Conservation (phyloP, 1,140 invertebrate genomes). For the Solenopsis fugax region DNA sequence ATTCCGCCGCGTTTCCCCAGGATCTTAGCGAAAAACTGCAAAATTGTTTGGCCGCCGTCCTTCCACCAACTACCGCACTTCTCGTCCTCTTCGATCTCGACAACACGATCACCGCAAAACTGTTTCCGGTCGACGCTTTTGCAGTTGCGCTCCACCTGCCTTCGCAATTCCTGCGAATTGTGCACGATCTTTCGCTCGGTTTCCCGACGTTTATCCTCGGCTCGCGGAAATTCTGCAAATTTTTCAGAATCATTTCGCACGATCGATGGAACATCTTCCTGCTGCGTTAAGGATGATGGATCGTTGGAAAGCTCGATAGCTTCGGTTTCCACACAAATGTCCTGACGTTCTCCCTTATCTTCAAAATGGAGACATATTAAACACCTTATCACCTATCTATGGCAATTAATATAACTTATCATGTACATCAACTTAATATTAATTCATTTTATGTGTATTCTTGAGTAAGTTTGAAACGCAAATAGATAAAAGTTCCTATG, state of each 20-base stretch:
- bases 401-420: not conserved
- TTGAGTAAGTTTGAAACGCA: not conserved
- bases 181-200: not conserved
- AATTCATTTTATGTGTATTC: not conserved
- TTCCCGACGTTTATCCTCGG: conserved; percentile 7
- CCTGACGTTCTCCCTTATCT: conserved; percentile 4
- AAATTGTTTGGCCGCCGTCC: conserved; percentile 54
- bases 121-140: conserved; percentile 29
- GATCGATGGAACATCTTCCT: not conserved
- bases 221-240: not conserved
- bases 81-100: not conserved
- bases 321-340: conserved; percentile 52
- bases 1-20: conserved; percentile 53
- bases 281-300: conserved; percentile 44
- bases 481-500: not conserved
- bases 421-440: not conserved
- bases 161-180: conserved; percentile 26
- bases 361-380: not conserved
- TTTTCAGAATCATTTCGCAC: not conserved
- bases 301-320: not conserved
- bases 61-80: conserved; percentile 63
- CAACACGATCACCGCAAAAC: conserved; percentile 16
- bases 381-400: not conserved
- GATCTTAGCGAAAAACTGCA: conserved; percentile 68
- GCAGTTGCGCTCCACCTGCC: not conserved